These are phyloP conservation scores for Triplophysa dalaica DNA, from an alignment of 2,113 vertebrate species.

Conservation along the genomic window DNA sequence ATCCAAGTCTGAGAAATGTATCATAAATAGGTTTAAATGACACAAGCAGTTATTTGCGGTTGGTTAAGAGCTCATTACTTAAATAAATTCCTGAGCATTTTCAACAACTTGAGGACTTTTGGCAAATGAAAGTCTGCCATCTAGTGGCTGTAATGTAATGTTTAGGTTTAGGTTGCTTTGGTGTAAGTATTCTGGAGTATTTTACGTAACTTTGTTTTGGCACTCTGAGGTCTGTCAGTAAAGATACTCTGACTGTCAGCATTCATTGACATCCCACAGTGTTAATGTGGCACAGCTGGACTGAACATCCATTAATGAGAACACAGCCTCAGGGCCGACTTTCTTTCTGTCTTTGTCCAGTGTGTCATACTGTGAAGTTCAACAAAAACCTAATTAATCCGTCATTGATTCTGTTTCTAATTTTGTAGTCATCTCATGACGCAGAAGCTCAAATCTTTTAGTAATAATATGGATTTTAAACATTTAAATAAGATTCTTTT, in stretches of 20 bases:
- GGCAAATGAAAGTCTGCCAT: conserved; percentile 43
- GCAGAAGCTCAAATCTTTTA: too few relatives aligned
- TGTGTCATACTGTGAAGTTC: neutral
- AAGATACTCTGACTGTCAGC: neutral
- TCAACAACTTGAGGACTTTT: neutral
- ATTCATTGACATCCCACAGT: conserved; percentile 20
- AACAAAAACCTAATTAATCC: conserved; percentile 24
- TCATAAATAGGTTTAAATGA: neutral
- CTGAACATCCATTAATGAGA: conserved; percentile 34
- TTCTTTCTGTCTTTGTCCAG: neutral
- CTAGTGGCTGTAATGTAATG: conserved; percentile 31
- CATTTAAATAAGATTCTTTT: neutral
- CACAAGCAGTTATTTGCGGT: neutral
- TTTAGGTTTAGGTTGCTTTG: neutral
- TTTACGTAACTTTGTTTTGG: neutral
- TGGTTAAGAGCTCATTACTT: neutral
- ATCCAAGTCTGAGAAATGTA: neutral
- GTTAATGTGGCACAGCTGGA: conserved; percentile 36
- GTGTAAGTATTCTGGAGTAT: neutral
- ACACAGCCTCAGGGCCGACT: neutral
- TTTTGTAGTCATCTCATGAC: too few relatives aligned
- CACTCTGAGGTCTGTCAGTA: conserved; percentile 23
- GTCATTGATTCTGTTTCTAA: too few relatives aligned
- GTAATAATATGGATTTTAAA: too few relatives aligned
- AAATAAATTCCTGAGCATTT: neutral